These are phyloP conservation scores for Nasonia giraulti DNA, from an alignment of 1,140 invertebrate species.

Conservation along the genomic window DNA sequence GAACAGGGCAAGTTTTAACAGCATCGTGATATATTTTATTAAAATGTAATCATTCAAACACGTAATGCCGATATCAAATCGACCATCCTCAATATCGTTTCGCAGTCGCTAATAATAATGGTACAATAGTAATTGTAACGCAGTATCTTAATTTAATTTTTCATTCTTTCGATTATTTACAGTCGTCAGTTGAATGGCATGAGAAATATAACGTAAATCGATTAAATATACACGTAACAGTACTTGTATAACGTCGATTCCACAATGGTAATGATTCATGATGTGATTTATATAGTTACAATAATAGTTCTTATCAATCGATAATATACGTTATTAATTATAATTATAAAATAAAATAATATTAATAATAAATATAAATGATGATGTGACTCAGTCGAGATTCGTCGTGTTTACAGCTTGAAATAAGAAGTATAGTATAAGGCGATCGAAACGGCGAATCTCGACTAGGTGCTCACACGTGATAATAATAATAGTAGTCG, in stretches of 20 bases:
- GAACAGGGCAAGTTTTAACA: constrained; percentile 53
- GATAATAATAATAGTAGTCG: not conserved
- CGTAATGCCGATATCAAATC: constrained; percentile 57
- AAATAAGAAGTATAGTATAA: not conserved
- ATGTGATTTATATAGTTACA: constrained; percentile 24
- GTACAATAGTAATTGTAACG: constrained; percentile 56
- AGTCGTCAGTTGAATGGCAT: constrained; percentile 57
- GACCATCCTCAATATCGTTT: constrained; percentile 50
- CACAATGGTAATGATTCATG: constrained; percentile 44
- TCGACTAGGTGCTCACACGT: not conserved
- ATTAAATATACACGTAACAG: constrained; percentile 43
- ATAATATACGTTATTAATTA: constrained; percentile 7
- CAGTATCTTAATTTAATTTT: constrained; percentile 50
- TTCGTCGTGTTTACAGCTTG: not conserved
- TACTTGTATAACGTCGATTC: constrained; percentile 51
- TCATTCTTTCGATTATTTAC: constrained; percentile 57
- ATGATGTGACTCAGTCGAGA: not conserved
- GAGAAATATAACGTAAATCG: constrained; percentile 34
- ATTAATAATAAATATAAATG: constrained; percentile 23
- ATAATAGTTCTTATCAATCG: constrained; percentile 15
- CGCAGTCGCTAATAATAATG: constrained; percentile 39
- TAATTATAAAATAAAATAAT: constrained; percentile 1
- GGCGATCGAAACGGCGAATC: not conserved
- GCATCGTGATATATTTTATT: constrained; percentile 66
- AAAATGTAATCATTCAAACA: constrained; percentile 67